Evolutionary conservation across 1,140 invertebrate species (phyloP).

Genomic region (Musca vetustissima): DNA sequence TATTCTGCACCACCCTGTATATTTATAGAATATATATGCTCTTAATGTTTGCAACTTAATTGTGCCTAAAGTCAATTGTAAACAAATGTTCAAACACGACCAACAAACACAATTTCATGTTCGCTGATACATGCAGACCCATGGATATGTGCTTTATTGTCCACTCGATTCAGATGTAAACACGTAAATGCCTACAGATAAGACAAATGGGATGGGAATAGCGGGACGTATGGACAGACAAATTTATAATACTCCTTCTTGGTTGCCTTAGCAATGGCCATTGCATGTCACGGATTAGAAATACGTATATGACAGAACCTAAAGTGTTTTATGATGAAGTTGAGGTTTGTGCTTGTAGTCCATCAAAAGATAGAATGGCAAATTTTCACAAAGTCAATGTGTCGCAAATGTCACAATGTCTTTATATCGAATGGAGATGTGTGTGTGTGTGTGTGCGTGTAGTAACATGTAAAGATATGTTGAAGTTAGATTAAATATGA

Average conservation of each 20-base stretch:
- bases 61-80: conserved; percentile 22
- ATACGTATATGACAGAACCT: background rate
- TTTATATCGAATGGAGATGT: too few species aligned
- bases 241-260: background rate
- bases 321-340: conserved; percentile 18
- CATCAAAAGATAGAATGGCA: background rate
- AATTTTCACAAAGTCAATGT: too few species aligned
- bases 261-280: background rate
- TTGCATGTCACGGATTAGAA: background rate
- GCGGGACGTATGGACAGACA: too few species aligned
- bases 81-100: conserved; percentile 19
- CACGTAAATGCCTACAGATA: conserved; percentile 8
- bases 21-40: too few species aligned
- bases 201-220: background rate
- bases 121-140: too few species aligned
- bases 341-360: background rate
- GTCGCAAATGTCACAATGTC: too few species aligned
- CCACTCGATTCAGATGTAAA: background rate
- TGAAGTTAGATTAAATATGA: too few species aligned
- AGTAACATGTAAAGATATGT: too few species aligned
- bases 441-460: too few species aligned
- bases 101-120: background rate
- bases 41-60: conserved; percentile 12
- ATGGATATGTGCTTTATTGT: too few species aligned
- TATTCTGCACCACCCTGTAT: too few species aligned